Percentiles rank a stretch among this genome's conserved stretches.
Evolutionary conservation across 2,888 invertebrate species (phyloP).

Genomic region (Tiliacea citrago): DNA sequence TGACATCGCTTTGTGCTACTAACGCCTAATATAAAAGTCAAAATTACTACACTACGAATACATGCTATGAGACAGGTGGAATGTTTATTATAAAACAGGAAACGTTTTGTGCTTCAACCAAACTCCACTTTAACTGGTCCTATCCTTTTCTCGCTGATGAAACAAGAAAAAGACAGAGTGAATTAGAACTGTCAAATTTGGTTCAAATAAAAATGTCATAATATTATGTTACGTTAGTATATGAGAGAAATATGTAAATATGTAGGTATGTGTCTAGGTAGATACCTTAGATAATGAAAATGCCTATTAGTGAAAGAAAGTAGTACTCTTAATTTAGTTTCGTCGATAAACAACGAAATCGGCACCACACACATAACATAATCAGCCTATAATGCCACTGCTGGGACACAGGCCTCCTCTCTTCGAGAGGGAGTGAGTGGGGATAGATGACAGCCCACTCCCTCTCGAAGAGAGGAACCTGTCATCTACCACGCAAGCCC

Average conservation of each 20-base stretch:
- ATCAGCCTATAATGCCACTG: too few species aligned
- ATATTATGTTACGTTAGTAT: neutral
- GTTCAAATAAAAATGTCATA: neutral
- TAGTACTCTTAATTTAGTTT: neutral
- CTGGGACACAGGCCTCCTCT: too few species aligned
- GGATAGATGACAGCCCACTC: too few species aligned
- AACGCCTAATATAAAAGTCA: conserved; percentile 62
- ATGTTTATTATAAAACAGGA: conserved; percentile 18
- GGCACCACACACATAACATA: too few species aligned
- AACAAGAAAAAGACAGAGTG: neutral
- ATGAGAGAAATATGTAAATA: neutral
- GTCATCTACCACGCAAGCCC: too few species aligned
- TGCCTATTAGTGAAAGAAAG: neutral
- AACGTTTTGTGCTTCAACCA: neutral
- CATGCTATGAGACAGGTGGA: conserved; percentile 25
- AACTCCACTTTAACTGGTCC: neutral
- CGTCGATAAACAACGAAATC: neutral
- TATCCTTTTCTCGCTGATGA: neutral
- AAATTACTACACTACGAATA: conserved; percentile 35
- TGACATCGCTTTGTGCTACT: conserved; percentile 42
- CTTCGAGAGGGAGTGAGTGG: too few species aligned
- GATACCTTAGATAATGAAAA: neutral
- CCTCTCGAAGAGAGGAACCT: too few species aligned
- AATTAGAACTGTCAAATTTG: neutral
- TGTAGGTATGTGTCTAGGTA: too few species aligned